Evolutionary conservation across 2,113 vertebrate species (phyloP), one percentile per base, ranked within the genome.

Genomic region (Cnemophilus loriae): DNA sequence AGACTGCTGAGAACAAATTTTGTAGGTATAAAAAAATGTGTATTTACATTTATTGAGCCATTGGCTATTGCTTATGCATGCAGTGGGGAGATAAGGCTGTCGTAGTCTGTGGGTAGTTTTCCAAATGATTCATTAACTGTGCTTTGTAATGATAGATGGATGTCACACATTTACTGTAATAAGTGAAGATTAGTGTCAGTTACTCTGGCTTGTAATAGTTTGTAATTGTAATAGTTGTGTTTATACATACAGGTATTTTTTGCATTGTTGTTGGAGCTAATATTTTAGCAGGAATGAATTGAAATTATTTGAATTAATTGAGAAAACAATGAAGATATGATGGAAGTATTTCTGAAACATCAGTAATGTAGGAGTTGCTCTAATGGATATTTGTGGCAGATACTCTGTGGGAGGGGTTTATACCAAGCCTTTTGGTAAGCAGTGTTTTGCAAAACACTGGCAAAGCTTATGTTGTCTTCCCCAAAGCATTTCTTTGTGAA

Each of bases 61-160:
- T 50, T 97, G 97, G 91, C 96, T 97, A 78, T 96, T 98, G 60
- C 82, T 98, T 97, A 92, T 96, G 86, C 87, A 93, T 97, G 94
- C 94, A 94, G 3, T 95, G 90, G 94, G 76, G 92, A 97, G 87
- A 89, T 97, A 96, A 98, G 94, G 32, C 76, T 12, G 52, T 77
- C 80, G 94, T 96, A 94, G 84, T 94, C 81, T 91, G 79, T 95
- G 89, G 84, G 90, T 91, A 97, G 87, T 95, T 96, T 97, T 96
- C 94, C 53, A 92, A 94, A 91, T 96, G 95, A 97, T 93, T 97
- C 86, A 94, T 97, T 98, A 97, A 53, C 59, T 91, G 74, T 92
- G 94, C 70, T 97, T 97, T 94, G 69, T 95, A 91, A 89, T 95
- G 85, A 83, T 97, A 95, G 89, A 96, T 76, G 63, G 86, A 92